Conservation (phyloP, 1,140 invertebrate species). For the Ladona fulva region DNA sequence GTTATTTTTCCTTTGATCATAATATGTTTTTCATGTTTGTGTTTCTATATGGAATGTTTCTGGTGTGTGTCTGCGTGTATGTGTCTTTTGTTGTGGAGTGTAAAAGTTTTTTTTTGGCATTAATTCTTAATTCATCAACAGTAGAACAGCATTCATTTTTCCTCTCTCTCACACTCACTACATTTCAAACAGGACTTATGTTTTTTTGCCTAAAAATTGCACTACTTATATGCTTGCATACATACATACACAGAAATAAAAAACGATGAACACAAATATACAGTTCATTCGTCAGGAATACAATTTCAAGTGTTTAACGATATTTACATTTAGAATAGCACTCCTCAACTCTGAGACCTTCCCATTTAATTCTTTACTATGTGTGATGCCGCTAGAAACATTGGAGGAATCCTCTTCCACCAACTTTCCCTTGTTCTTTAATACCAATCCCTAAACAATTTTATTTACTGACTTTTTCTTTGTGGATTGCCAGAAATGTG, state of each 20-base stretch:
- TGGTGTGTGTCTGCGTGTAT: not conserved
- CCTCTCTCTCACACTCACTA: not conserved
- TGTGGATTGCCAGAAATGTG: not conserved
- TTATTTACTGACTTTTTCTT: not conserved
- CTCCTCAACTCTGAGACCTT: slow-evolving; percentile 23
- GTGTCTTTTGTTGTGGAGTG: not conserved
- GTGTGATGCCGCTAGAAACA: not conserved
- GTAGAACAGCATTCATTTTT: not conserved
- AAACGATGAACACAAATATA: slow-evolving; percentile 21
- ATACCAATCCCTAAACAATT: not conserved
- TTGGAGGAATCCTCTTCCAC: not conserved
- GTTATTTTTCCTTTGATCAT: not conserved
- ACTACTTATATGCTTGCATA: slow-evolving; percentile 11
- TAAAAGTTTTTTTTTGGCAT: not conserved
- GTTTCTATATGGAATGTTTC: not conserved
- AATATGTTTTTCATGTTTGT: not conserved
- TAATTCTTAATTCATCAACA: not conserved
- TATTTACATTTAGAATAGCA: slow-evolving; percentile 33
- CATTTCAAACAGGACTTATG: slow-evolving; percentile 9
- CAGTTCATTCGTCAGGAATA: slow-evolving; percentile 22
- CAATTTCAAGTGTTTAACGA: slow-evolving; percentile 26
- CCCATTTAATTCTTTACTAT: slow-evolving; percentile 11
- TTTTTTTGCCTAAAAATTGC: slow-evolving; percentile 2
- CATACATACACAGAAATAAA: slow-evolving; percentile 23
- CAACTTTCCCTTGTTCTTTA: not conserved